These are phyloP conservation scores for Brachyptera risi DNA, from an alignment of 2,888 invertebrate species.

Conservation along the genomic window DNA sequence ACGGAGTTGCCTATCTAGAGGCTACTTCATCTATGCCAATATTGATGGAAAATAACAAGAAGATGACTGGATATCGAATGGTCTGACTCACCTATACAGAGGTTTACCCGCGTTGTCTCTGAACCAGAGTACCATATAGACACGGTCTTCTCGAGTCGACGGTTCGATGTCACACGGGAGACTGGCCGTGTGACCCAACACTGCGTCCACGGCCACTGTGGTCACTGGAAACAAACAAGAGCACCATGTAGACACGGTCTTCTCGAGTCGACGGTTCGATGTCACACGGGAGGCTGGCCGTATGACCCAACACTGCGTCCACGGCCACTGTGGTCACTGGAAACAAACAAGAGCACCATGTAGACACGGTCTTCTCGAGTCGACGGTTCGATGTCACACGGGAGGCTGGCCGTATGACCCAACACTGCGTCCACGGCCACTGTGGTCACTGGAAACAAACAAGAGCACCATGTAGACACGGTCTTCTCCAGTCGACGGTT, in stretches of 20 bases:
- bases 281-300: constrained; percentile 84
- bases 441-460: constrained; percentile 67
- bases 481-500: constrained; percentile 76
- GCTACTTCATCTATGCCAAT: no score
- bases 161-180: constrained; percentile 88
- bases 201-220: constrained; percentile 73
- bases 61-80: not conserved
- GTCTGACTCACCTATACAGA: constrained; percentile 73
- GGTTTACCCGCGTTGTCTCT: constrained; percentile 81
- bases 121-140: constrained; percentile 92
- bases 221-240: constrained; percentile 76
- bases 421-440: constrained; percentile 78
- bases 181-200: constrained; percentile 76
- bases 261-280: constrained; percentile 78
- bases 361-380: constrained; percentile 80
- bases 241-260: constrained; percentile 86
- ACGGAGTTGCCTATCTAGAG: no score
- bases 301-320: constrained; percentile 78
- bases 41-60: no score
- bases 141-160: constrained; percentile 74
- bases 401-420: constrained; percentile 77
- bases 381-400: constrained; percentile 84
- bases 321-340: constrained; percentile 67
- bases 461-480: constrained; percentile 89
- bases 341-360: constrained; percentile 85